Evolutionary conservation across 2,113 vertebrate species (phyloP).

Genomic region (Desmodus rotundus): DNA sequence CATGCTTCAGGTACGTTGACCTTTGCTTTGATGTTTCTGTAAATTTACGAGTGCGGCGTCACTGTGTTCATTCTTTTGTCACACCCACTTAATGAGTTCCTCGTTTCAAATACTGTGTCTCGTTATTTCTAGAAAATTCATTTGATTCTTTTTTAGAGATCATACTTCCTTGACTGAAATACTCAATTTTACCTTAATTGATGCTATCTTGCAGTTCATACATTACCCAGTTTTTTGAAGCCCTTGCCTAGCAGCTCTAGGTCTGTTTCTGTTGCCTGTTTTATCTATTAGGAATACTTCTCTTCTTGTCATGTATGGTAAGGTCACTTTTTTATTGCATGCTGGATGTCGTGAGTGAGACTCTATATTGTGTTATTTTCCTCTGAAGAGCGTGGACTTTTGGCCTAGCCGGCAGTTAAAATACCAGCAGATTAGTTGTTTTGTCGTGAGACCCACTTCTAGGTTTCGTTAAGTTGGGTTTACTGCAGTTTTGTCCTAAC

Average conservation of each 20-base stretch:
- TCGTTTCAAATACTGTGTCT: neutral
- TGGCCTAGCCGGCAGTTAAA: neutral
- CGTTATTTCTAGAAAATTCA: neutral
- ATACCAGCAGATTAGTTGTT: neutral
- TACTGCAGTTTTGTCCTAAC: neutral
- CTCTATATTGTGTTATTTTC: too few relatives aligned
- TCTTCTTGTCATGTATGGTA: neutral
- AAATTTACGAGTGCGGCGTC: neutral
- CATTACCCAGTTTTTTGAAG: neutral
- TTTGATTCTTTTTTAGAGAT: neutral
- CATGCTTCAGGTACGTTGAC: neutral
- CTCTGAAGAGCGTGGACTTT: neutral
- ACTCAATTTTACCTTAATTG: neutral
- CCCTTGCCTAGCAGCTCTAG: neutral
- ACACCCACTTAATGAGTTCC: neutral
- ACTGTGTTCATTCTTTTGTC: neutral
- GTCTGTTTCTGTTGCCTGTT: neutral
- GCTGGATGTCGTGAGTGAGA: too few relatives aligned
- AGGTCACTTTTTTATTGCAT: neutral
- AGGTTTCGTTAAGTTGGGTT: neutral
- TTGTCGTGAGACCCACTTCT: neutral
- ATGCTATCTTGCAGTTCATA: neutral
- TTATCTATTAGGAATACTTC: neutral
- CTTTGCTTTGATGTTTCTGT: neutral
- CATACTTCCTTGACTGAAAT: neutral